Conservation (phyloP, 2,797 vertebrate species). For the Schizopygopsis pylzovi region DNA sequence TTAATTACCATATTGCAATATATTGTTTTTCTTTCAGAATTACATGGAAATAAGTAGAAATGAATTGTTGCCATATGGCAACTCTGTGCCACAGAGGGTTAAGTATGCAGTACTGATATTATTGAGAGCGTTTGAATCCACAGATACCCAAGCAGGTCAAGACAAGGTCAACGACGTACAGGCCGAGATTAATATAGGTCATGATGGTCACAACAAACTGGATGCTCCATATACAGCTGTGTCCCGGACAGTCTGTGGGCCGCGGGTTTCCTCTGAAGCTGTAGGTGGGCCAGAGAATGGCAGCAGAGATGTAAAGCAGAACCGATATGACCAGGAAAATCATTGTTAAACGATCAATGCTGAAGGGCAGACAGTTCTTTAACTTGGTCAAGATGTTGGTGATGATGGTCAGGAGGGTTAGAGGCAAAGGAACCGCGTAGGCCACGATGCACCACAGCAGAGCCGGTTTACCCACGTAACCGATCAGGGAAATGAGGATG, state of each 20-base stretch:
- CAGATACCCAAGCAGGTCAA: slow-evolving; percentile 77
- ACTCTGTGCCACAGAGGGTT: too few species aligned
- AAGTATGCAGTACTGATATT: not conserved
- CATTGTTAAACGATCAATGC: slow-evolving; percentile 76
- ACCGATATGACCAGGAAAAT: slow-evolving; percentile 79
- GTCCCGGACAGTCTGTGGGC: slow-evolving; percentile 59
- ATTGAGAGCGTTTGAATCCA: slow-evolving; percentile 67
- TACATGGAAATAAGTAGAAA: too few species aligned
- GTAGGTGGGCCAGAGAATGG: slow-evolving; percentile 81
- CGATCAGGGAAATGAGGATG: slow-evolving; percentile 80
- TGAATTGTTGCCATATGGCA: too few species aligned
- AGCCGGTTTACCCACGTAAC: slow-evolving; percentile 33
- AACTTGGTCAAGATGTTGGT: slow-evolving; percentile 81
- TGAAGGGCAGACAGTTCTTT: slow-evolving; percentile 72
- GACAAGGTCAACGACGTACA: slow-evolving; percentile 80
- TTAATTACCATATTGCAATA: too few species aligned
- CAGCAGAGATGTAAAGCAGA: slow-evolving; percentile 77
- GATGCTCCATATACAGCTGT: slow-evolving; percentile 73
- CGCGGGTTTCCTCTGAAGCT: slow-evolving; percentile 68
- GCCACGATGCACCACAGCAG: slow-evolving; percentile 79
- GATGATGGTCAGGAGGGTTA: slow-evolving; percentile 79
- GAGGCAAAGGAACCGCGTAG: slow-evolving; percentile 81
- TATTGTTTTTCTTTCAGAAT: too few species aligned
- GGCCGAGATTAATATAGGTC: slow-evolving; percentile 82
- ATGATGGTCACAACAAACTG: slow-evolving; percentile 80